Evolutionary conservation across 2,113 vertebrate genomes (phyloP).

Genomic region (Thomomys bottae): DNA sequence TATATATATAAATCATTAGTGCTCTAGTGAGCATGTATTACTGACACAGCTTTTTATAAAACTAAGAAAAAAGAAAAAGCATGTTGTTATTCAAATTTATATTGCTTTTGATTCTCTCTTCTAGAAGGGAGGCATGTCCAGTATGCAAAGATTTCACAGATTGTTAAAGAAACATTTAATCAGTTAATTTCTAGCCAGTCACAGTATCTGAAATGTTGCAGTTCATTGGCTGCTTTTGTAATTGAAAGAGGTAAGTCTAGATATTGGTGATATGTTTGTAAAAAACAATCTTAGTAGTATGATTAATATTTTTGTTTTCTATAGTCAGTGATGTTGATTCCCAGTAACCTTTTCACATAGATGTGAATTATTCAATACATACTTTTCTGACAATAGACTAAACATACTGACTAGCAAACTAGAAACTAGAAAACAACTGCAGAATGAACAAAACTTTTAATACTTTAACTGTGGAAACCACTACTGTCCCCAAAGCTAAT

Average conservation of each 20-base stretch:
- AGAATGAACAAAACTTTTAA: slow-evolving; percentile 6
- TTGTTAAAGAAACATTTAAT: slow-evolving; percentile 87
- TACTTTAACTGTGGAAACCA: background rate
- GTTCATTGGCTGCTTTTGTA: slow-evolving; percentile 93
- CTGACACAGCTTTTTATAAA: background rate
- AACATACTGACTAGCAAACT: background rate
- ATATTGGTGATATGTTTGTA: slow-evolving; percentile 14
- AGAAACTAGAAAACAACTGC: background rate
- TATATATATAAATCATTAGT: background rate
- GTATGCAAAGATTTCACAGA: slow-evolving; percentile 85
- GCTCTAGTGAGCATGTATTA: background rate
- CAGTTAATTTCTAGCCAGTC: slow-evolving; percentile 86
- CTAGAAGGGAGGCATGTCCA: slow-evolving; percentile 85
- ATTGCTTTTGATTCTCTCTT: slow-evolving; percentile 65
- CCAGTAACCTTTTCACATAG: slow-evolving; percentile 18
- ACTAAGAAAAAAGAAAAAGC: background rate
- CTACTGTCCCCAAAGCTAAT: background rate
- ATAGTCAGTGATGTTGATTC: slow-evolving; percentile 17
- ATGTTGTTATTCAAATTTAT: slow-evolving; percentile 40
- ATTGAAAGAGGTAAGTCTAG: slow-evolving; percentile 89
- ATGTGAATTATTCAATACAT: background rate
- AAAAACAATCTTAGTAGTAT: slow-evolving; percentile 29
- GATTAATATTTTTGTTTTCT: slow-evolving; percentile 27
- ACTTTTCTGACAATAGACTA: background rate
- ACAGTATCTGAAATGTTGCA: slow-evolving; percentile 87